Conservation (phyloP, 1,140 invertebrate genomes). For the Ips typographus region DNA sequence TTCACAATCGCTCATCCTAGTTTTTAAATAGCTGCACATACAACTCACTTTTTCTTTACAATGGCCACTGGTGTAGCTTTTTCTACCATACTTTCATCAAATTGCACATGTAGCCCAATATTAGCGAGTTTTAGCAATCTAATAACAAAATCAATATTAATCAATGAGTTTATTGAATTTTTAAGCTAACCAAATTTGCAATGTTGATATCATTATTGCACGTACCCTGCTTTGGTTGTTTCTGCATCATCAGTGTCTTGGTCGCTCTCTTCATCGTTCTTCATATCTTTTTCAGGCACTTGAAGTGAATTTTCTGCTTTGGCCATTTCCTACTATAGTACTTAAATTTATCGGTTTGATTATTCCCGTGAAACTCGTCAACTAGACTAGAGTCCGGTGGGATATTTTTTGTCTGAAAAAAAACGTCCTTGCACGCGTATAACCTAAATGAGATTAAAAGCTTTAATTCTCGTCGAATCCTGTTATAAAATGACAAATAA, state of each 20-base stretch:
- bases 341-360: background rate
- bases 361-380: background rate
- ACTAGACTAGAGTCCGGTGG: background rate
- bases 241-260: background rate
- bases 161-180: background rate
- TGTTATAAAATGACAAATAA: conserved; percentile 34
- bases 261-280: conserved; percentile 13
- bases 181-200: too few species aligned
- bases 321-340: background rate
- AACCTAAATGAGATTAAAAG: conserved; percentile 34
- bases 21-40: too few species aligned
- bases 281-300: conserved; percentile 2
- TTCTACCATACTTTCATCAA: conserved; percentile 30
- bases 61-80: conserved; percentile 15
- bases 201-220: too few species aligned
- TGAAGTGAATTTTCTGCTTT: conserved; percentile 4
- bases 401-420: background rate
- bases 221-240: background rate
- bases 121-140: conserved; percentile 35
- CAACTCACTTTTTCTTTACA: conserved; percentile 28
- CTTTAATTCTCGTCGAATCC: conserved; percentile 33
- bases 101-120: conserved; percentile 28
- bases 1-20: too few species aligned
- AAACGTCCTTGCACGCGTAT: conserved; percentile 27
- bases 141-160: conserved; percentile 9